Conservation (phyloP, 2,797 vertebrate genomes). For the Danio choprae region DNA sequence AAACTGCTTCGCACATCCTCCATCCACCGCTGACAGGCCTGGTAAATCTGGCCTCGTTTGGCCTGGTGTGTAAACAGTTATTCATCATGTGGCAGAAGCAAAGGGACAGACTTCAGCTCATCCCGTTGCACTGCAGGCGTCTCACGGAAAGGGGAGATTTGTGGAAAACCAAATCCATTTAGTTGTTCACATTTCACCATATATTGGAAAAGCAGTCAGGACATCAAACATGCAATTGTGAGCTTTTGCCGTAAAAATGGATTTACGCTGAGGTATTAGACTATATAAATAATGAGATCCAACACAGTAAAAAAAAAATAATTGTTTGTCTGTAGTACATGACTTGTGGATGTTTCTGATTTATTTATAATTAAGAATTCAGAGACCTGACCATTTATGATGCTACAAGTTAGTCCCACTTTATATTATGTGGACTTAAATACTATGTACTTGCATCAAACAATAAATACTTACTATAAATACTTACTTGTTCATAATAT, state of each 20-base stretch:
- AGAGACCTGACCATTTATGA: too few relatives aligned
- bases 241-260: neutral
- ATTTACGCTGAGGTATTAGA: neutral
- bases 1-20: constrained; percentile 38
- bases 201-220: neutral
- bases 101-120: constrained; percentile 3
- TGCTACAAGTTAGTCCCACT: too few relatives aligned
- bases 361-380: too few relatives aligned
- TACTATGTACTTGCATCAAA: too few relatives aligned
- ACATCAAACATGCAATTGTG: neutral
- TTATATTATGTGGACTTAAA: too few relatives aligned
- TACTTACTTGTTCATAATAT: too few relatives aligned
- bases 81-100: constrained; percentile 41
- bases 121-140: neutral
- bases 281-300: neutral
- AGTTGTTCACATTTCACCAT: constrained; percentile 25
- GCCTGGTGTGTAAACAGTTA: constrained; percentile 57
- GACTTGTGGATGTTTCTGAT: too few relatives aligned
- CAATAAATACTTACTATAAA: too few relatives aligned
- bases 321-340: too few relatives aligned
- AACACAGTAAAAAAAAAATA: neutral
- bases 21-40: constrained; percentile 41
- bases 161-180: constrained; percentile 24
- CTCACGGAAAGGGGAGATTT: neutral
- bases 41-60: constrained; percentile 59